Evolutionary conservation across 2,888 invertebrate species (phyloP).

Genomic region (Zonitis immaculata): DNA sequence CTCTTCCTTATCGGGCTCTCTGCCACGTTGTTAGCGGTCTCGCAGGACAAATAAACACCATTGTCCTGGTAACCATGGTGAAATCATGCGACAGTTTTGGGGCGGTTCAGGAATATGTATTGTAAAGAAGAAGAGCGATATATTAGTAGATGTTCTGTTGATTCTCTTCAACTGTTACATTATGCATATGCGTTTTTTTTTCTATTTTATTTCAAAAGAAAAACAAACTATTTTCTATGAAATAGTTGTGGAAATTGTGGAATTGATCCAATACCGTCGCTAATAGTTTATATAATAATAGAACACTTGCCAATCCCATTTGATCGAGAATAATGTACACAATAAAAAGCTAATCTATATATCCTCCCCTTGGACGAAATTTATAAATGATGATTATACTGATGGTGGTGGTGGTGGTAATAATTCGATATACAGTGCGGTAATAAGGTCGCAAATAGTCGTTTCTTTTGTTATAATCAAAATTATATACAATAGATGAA

Average conservation of each 20-base stretch:
- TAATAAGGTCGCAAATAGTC: conserved; percentile 35
- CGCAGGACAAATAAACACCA: conserved; percentile 52
- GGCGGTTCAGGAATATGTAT: conserved; percentile 30
- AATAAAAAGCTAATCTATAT: conserved; percentile 31
- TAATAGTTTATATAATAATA: conserved; percentile 12
- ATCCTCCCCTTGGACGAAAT: too few species aligned
- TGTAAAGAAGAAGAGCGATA: conserved; percentile 11
- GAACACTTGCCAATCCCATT: conserved; percentile 16
- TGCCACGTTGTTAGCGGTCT: conserved; percentile 51
- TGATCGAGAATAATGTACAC: conserved; percentile 6
- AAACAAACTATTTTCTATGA: too few species aligned
- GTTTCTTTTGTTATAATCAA: conserved; percentile 39
- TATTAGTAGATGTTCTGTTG: neutral
- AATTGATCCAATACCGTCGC: neutral
- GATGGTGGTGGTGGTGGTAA: conserved; percentile 19
- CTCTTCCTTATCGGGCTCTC: conserved; percentile 49
- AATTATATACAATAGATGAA: conserved; percentile 37
- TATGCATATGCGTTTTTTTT: neutral
- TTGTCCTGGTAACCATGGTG: conserved; percentile 52
- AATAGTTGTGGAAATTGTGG: neutral
- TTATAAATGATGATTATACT: too few species aligned
- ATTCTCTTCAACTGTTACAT: neutral
- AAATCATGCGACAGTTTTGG: conserved; percentile 48
- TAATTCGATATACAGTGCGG: conserved; percentile 33
- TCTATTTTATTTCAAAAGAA: neutral